Conservation (phyloP, 2,797 vertebrate genomes). For the Pachyuromys duprasi region DNA sequence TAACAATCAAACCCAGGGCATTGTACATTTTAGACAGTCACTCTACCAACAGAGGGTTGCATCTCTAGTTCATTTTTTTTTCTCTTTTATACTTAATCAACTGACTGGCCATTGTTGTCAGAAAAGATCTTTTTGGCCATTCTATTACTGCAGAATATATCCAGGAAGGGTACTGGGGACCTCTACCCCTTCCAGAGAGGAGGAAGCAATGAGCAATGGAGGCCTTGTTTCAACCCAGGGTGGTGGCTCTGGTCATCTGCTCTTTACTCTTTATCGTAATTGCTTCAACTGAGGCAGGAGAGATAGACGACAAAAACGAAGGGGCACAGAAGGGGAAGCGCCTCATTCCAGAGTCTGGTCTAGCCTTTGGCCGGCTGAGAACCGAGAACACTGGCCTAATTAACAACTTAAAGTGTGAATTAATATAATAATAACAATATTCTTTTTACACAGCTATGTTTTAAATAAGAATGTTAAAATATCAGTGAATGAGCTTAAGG, state of each 20-base stretch:
- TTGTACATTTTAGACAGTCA: too few species aligned
- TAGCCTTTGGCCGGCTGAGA: not conserved
- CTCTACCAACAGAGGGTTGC: too few species aligned
- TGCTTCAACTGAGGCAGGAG: not conserved
- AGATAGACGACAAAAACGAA: not conserved
- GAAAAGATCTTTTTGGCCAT: too few species aligned
- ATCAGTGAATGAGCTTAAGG: not conserved
- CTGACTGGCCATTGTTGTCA: too few species aligned
- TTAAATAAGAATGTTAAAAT: not conserved
- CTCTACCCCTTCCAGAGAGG: not conserved
- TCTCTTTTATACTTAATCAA: too few species aligned
- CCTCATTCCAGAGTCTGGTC: not conserved
- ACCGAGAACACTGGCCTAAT: not conserved
- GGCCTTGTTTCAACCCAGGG: not conserved
- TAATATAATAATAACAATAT: not conserved
- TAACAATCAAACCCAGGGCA: too few species aligned
- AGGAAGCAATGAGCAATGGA: not conserved
- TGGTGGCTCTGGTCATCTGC: rapidly evolving
- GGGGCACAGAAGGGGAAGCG: not conserved
- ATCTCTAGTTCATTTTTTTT: too few species aligned
- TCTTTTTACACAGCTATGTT: not conserved
- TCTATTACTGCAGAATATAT: too few species aligned
- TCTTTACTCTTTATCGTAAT: not conserved
- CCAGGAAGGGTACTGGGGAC: too few species aligned
- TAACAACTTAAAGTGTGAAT: not conserved